Evolutionary conservation across 1,140 invertebrate species (phyloP).

Genomic region (Cyclargus thomasi): DNA sequence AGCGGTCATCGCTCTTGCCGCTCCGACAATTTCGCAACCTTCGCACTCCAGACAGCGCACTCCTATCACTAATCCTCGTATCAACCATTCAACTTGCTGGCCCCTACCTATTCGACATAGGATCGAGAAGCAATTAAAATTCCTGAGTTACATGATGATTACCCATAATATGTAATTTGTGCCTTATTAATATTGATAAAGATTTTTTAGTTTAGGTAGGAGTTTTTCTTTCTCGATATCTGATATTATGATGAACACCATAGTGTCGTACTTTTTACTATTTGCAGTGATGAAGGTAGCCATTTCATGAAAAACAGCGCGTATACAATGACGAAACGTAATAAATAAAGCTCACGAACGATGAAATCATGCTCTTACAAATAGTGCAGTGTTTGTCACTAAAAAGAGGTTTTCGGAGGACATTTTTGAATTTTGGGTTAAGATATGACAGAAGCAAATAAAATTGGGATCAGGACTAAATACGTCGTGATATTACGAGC

Average conservation of each 20-base stretch:
- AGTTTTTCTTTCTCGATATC: too few species aligned
- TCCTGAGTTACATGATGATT: too few species aligned
- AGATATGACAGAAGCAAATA: not conserved
- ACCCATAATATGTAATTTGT: too few species aligned
- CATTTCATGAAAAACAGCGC: conserved; percentile 2
- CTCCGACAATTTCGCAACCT: conserved; percentile 54
- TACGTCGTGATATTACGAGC: not conserved
- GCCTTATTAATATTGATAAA: too few species aligned
- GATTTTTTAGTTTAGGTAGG: too few species aligned
- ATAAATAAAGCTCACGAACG: not conserved
- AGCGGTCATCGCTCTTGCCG: conserved; percentile 59
- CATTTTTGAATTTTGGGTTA: not conserved
- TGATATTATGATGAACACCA: too few species aligned
- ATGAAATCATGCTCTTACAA: conserved; percentile 20
- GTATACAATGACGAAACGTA: conserved; percentile 13
- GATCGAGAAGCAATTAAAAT: too few species aligned
- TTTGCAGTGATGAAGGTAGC: not conserved
- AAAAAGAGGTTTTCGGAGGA: conserved; percentile 2
- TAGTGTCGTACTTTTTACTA: not conserved
- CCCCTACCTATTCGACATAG: too few species aligned
- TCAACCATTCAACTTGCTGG: not conserved
- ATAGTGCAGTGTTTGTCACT: not conserved
- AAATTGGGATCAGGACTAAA: not conserved
- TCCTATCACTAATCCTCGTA: conserved; percentile 1
- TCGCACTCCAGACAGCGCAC: conserved; percentile 28